These are phyloP conservation scores for Presbytis comata DNA, from an alignment of 2,797 vertebrate genomes.

Conservation along the genomic window DNA sequence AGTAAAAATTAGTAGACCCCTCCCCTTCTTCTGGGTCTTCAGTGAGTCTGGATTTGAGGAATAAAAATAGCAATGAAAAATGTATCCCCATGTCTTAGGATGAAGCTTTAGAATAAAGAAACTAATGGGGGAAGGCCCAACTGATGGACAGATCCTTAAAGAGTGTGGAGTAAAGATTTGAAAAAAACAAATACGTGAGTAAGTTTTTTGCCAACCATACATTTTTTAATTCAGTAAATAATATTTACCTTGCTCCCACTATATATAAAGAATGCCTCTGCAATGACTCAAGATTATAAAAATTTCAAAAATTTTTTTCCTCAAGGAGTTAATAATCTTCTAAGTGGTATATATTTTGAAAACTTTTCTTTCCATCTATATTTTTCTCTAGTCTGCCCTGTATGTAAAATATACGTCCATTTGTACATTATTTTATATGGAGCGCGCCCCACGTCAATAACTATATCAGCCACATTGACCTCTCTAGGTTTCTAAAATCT, in stretches of 20 bases:
- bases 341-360: background rate
- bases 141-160: background rate
- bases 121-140: background rate
- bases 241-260: background rate
- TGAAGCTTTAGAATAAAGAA: background rate
- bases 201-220: background rate
- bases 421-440: background rate
- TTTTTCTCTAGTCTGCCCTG: background rate
- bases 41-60: background rate
- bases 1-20: background rate
- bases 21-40: background rate
- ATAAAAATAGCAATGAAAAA: background rate
- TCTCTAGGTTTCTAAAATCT: background rate
- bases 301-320: background rate
- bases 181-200: background rate
- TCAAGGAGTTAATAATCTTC: background rate
- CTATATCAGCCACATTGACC: background rate
- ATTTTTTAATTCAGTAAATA: slow-evolving; percentile 2
- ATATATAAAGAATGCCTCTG: background rate
- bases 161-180: background rate
- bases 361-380: background rate
- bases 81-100: background rate
- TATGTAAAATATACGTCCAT: background rate
- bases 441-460: background rate
- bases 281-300: background rate